Evolutionary conservation across 1,140 invertebrate genomes (phyloP), one percentile per base, ranked within the genome.

Genomic region (Drosophila leontia): DNA sequence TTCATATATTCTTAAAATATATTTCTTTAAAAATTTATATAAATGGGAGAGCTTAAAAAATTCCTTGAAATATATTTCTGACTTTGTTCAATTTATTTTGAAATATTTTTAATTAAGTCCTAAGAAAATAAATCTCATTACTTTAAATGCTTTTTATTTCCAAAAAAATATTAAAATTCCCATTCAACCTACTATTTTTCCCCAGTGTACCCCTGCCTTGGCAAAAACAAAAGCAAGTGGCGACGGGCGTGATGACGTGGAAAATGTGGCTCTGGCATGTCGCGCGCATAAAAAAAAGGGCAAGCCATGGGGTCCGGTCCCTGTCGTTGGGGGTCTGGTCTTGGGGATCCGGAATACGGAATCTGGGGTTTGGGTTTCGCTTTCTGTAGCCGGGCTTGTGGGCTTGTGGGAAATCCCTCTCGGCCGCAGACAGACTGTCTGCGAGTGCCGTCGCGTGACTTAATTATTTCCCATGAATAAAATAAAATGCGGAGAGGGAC

Each of bases 341-440:
- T 59, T 37, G 23, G 51, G 32, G 32, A 35, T 55, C 12, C 51
- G 51, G 34, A 55, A 55, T 37, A 23, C 53, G 53, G 34, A 55
- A 55, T 55, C 53, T 23, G 44, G 64, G 59, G 60, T 57, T 26
- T 42, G 35, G n/a, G 26, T 29, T 23, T 42, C 29, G 15, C 19
- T 56, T 58, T 37, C 37, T 50, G 58, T 39, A 19, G 50, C 11
- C 8, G 34, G 26, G 34, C 23, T 17, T 26, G 59, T 26, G 59
- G 29, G 65, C 13, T 61, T 55, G 65, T 29, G 77, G 62, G 41
- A 39, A 60, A 69, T 75, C n/a, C 55, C n/a, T 37, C 48, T 32
- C 55, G 63, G 70, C 78, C 78, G 65, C 85, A 88, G 85, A 88
- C 85, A 88, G 44, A n/a, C 60, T 91, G 82, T 91, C 82, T 80